These are phyloP conservation scores for Chloropsis cyanopogon DNA, from an alignment of 2,113 vertebrate species.

Conservation along the genomic window DNA sequence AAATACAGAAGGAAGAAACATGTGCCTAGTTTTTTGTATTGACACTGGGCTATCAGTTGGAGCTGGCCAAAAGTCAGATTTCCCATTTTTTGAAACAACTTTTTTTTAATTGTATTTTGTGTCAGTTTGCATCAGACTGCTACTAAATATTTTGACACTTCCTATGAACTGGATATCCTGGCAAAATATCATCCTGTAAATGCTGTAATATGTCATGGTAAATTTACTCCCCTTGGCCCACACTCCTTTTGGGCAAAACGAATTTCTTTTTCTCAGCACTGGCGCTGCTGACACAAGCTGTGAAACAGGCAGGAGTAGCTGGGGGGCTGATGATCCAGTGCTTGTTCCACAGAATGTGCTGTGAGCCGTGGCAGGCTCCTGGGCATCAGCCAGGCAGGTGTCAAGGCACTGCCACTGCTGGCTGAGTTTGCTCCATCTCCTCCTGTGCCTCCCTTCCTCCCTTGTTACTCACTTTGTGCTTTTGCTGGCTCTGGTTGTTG, in stretches of 20 bases:
- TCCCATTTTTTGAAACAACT: background rate
- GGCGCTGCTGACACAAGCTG: background rate
- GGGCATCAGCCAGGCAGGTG: background rate
- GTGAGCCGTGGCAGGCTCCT: background rate
- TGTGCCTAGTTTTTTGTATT: background rate
- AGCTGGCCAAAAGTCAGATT: slow-evolving; percentile 38
- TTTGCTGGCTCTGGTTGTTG: background rate
- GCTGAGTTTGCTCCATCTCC: background rate
- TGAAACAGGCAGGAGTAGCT: background rate
- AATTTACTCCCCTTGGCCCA: background rate
- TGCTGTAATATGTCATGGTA: background rate
- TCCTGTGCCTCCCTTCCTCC: background rate
- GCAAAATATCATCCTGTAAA: background rate
- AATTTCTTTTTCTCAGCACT: background rate
- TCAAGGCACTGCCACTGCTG: background rate
- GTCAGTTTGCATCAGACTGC: slow-evolving; percentile 1
- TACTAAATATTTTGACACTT: slow-evolving; percentile 61
- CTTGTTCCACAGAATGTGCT: background rate
- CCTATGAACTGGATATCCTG: background rate
- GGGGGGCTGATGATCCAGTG: background rate
- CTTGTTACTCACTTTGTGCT: background rate
- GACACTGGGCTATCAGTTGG: slow-evolving; percentile 17
- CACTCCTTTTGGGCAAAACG: background rate
- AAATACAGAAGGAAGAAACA: background rate
- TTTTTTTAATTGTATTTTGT: background rate